Evolutionary conservation across 2,888 invertebrate species (phyloP).

Genomic region (Embidobia sp.): DNA sequence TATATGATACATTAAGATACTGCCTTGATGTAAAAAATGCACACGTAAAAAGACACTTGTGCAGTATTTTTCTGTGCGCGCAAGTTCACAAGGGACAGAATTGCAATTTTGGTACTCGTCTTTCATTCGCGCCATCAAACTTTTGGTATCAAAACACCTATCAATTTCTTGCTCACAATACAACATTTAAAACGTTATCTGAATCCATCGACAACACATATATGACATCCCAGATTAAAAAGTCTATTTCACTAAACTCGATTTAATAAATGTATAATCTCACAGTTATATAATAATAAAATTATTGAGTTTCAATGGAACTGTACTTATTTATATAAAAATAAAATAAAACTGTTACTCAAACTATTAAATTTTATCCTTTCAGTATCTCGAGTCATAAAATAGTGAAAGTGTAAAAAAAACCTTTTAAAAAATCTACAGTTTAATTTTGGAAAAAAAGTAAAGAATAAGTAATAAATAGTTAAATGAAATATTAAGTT

Average conservation of each 20-base stretch:
- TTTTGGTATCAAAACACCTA: constrained; percentile 47
- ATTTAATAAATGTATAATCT: not conserved
- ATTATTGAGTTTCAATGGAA: no score
- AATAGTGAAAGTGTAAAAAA: no score
- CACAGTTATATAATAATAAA: no score
- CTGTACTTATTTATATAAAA: no score
- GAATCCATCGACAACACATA: not conserved
- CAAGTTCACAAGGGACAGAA: constrained; percentile 19
- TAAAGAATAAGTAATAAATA: no score
- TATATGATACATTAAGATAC: not conserved
- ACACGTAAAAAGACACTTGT: constrained; percentile 40
- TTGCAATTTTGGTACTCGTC: constrained; percentile 45
- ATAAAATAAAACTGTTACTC: no score
- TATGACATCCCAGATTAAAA: not conserved
- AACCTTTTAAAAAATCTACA: no score
- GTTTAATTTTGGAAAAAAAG: no score
- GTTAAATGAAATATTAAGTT: no score
- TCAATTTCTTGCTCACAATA: constrained; percentile 18
- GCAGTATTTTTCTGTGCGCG: constrained; percentile 17
- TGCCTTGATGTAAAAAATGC: constrained; percentile 18
- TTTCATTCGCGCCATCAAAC: constrained; percentile 37
- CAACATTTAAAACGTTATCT: constrained; percentile 6
- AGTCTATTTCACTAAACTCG: constrained; percentile 6
- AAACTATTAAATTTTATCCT: no score
- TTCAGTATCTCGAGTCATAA: no score